Percentiles rank a stretch among this genome's conserved stretches.
Evolutionary conservation across 2,113 vertebrate species (phyloP).

Genomic region (Rhagologus leucostigma): DNA sequence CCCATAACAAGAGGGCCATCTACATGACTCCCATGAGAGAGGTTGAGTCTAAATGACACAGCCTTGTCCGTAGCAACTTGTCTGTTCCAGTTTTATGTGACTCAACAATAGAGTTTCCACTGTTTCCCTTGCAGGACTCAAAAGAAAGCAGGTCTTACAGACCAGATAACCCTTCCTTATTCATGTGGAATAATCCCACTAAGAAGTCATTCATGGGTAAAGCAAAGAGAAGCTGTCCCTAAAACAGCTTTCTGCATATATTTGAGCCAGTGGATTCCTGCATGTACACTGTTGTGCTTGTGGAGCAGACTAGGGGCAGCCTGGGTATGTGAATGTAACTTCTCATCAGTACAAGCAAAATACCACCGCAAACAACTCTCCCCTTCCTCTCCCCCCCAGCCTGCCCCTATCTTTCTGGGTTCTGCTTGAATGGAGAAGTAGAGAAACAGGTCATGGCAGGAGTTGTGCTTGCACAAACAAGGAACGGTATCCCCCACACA

Average conservation of each 20-base stretch:
- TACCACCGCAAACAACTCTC: neutral
- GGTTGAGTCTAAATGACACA: neutral
- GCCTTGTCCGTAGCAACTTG: neutral
- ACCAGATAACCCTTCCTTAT: constrained; percentile 63
- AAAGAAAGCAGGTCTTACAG: constrained; percentile 52
- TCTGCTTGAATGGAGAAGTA: neutral
- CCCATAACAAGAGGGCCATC: neutral
- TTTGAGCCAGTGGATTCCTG: constrained; percentile 35
- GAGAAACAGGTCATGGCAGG: neutral
- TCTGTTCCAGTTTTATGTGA: constrained; percentile 41
- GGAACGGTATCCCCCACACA: neutral
- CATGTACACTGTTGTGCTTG: neutral
- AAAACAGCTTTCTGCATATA: constrained; percentile 29
- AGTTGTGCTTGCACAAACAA: neutral
- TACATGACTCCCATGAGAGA: neutral
- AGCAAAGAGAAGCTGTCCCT: constrained; percentile 52
- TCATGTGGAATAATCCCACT: constrained; percentile 62
- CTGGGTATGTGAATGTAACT: neutral
- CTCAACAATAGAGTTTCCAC: constrained; percentile 47
- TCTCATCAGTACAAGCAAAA: neutral
- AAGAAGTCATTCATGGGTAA: constrained; percentile 61
- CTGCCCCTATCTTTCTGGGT: neutral
- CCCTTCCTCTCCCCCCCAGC: neutral
- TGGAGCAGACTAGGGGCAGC: neutral
- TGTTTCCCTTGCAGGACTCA: constrained; percentile 51